phyloP scores from a whole-genome alignment of 2,797 vertebrate species.

The Thamnophis elegans region DNA sequence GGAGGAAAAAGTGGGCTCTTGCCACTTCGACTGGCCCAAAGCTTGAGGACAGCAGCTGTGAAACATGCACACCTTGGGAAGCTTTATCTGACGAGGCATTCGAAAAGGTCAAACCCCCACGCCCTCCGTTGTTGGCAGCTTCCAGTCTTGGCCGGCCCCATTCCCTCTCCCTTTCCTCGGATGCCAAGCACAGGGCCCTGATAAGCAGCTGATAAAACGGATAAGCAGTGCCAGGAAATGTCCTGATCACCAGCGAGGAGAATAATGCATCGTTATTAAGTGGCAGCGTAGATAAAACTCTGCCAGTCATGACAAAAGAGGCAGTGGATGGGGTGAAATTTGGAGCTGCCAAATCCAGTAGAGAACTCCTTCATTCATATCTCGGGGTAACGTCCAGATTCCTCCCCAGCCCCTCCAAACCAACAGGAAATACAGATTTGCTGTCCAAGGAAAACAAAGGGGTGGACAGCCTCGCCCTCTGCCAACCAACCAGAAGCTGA shows the following conservation, averaged over 20 bases:
- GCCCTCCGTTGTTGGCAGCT: not conserved
- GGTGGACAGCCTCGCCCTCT: not conserved
- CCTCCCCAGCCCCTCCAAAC: not conserved
- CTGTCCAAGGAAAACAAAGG: not conserved
- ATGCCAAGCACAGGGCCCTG: slow-evolving; percentile 28
- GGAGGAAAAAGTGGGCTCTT: too few relatives aligned
- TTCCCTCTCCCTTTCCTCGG: not conserved
- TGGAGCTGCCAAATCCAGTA: not conserved
- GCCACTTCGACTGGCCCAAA: not conserved
- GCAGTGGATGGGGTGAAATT: not conserved
- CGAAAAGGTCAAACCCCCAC: not conserved
- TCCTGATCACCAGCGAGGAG: not conserved
- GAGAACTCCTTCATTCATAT: not conserved
- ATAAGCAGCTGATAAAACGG: slow-evolving; percentile 30
- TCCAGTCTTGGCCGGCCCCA: not conserved
- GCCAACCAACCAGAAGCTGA: slow-evolving; percentile 2
- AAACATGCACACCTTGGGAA: fast-evolving
- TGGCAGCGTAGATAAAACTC: not conserved
- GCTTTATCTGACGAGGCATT: not conserved
- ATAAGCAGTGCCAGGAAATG: slow-evolving; percentile 18
- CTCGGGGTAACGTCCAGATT: not conserved
- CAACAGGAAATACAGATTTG: too few relatives aligned
- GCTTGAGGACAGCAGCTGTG: fast-evolving
- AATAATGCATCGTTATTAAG: slow-evolving; percentile 47
- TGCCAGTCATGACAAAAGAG: not conserved